These are phyloP conservation scores for Ommatoiulus sabulosus DNA, from an alignment of 2,888 invertebrate genomes.

Conservation along the genomic window DNA sequence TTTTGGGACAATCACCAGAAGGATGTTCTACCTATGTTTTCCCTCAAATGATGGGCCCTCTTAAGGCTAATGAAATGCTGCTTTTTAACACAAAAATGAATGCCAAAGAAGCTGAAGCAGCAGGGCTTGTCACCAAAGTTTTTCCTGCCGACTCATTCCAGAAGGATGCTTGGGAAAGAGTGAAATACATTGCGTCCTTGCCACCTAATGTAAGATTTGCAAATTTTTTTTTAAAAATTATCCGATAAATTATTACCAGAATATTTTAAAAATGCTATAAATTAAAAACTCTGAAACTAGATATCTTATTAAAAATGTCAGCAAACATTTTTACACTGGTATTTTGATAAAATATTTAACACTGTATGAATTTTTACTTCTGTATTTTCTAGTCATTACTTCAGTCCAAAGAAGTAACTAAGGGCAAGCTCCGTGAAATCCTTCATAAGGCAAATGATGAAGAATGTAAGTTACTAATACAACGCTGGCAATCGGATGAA, in stretches of 20 bases:
- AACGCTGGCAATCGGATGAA: conserved; percentile 77
- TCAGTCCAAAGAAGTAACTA: conserved; percentile 78
- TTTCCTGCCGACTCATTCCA: conserved; percentile 76
- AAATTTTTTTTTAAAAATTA: too few species aligned
- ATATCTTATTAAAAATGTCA: conserved; percentile 5
- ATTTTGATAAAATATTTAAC: not conserved
- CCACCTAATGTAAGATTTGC: conserved; percentile 66
- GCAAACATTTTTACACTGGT: not conserved
- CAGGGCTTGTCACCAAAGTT: conserved; percentile 83
- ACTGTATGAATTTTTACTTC: not conserved
- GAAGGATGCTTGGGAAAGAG: conserved; percentile 71
- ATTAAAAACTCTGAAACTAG: not conserved
- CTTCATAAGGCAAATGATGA: conserved; percentile 76
- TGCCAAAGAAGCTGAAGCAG: conserved; percentile 81
- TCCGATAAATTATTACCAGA: too few species aligned
- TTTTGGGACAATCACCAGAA: conserved; percentile 87
- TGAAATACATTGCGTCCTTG: conserved; percentile 69
- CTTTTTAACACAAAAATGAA: conserved; percentile 81
- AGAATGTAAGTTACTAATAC: conserved; percentile 77
- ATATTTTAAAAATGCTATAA: not conserved
- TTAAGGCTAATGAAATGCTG: conserved; percentile 76
- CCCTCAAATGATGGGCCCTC: conserved; percentile 84
- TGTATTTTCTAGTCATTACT: conserved; percentile 72
- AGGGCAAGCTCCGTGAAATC: conserved; percentile 72
- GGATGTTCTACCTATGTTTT: conserved; percentile 89